These are phyloP conservation scores for Hydrocynus forskahlii DNA, from an alignment of 2,797 vertebrate genomes.

Conservation along the genomic window DNA sequence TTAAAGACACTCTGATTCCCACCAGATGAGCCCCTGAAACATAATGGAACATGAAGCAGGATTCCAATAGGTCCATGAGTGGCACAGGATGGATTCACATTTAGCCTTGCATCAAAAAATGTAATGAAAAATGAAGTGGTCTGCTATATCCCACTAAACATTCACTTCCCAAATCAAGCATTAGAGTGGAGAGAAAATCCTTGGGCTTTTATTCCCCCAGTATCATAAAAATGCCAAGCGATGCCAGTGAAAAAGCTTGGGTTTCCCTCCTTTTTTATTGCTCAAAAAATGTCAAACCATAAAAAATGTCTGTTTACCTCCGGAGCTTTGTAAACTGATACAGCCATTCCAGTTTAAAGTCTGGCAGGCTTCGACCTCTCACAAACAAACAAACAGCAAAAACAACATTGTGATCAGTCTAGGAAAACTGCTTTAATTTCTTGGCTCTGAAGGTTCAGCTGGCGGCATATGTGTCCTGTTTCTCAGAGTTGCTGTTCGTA, in stretches of 20 bases:
- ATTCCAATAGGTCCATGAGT: constrained; percentile 18
- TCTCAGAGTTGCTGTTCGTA: not conserved
- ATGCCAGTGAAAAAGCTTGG: constrained; percentile 37
- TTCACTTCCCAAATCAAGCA: constrained; percentile 14
- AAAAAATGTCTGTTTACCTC: constrained; percentile 34
- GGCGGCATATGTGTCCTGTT: not conserved
- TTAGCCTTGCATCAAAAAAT: constrained; percentile 2
- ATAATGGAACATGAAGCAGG: constrained; percentile 24
- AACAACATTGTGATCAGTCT: constrained; percentile 1
- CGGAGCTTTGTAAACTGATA: constrained; percentile 42
- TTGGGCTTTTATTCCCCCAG: constrained; percentile 11
- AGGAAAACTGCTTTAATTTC: constrained; percentile 9
- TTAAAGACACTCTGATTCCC: constrained; percentile 39
- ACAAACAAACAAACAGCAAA: constrained; percentile 41
- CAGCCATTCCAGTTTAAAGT: constrained; percentile 17
- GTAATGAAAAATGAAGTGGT: constrained; percentile 30
- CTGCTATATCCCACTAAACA: not conserved
- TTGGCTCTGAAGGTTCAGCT: not conserved
- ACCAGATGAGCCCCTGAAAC: constrained; percentile 35
- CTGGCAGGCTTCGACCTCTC: constrained; percentile 18
- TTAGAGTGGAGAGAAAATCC: constrained; percentile 7
- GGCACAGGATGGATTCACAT: constrained; percentile 16
- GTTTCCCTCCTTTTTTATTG: constrained; percentile 36
- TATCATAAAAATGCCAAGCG: constrained; percentile 41
- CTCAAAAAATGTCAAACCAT: constrained; percentile 38